Evolutionary conservation across 2,888 invertebrate species (phyloP), one percentile per base, ranked within the genome.

Genomic region (Anthophora plumipes): DNA sequence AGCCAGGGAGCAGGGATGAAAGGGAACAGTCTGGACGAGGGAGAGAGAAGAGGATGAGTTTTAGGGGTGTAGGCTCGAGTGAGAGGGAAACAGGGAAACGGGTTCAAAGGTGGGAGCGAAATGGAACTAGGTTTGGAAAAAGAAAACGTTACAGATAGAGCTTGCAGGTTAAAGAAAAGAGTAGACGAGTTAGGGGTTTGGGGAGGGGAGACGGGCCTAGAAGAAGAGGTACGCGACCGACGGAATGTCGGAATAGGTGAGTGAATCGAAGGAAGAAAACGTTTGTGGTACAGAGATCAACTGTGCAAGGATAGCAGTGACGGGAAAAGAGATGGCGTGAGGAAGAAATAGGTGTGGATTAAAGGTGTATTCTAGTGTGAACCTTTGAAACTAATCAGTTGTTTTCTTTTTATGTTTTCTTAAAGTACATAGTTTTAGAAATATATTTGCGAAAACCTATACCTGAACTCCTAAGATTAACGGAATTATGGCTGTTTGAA

Each of bases 331-430:
- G 83, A 80, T 54, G 17, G 25, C 14, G 43, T n/a, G 48, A 77
- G 71, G 54, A n/a, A 57, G 68, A 63, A 80, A 60, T 67, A 61
- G 75, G 17, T 75, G 67, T 55, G 68, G 60, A 76, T 80, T 81
- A 74, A 74, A 50, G 63, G n/a, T n/a, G n/a, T n/a, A n/a, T n/a
- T n/a, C n/a, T n/a, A n/a, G n/a, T n/a, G n/a, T n/a, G n/a, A n/a
- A n/a, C n/a, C n/a, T n/a, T n/a, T n/a, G n/a, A n/a, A n/a, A n/a
- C n/a, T n/a, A n/a, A n/a, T n/a, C n/a, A n/a, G n/a, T n/a, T n/a
- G n/a, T n/a, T n/a, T n/a, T n/a, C n/a, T n/a, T n/a, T n/a, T n/a
- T n/a, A n/a, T n/a, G n/a, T n/a, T n/a, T n/a, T n/a, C n/a, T n/a
- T n/a, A n/a, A n/a, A n/a, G n/a, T n/a, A n/a, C n/a, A n/a, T n/a